Base-by-base conservation (phyloP, 1,140 invertebrate species). In the Batillaria attramentaria region DNA sequence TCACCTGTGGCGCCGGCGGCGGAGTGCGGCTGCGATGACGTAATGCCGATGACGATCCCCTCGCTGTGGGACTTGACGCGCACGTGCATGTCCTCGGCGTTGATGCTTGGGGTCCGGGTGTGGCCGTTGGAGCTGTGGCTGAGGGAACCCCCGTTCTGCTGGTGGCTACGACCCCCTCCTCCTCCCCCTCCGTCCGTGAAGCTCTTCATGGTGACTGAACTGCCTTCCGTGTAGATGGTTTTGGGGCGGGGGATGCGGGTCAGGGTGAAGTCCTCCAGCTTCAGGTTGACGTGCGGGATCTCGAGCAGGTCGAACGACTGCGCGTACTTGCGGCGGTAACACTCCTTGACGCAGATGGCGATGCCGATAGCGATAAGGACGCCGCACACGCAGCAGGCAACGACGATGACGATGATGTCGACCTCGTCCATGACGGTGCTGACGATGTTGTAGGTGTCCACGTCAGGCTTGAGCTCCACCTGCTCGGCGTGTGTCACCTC, bases 231-330 rank as follows among this genome's bases (percentile, higher is more conserved):
- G 74, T 83, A 86, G 20, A 81, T 77, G 37, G 81, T 54, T 18
- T 79, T 37, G 18, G 83, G 79, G 20, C 83, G 81, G 24, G 85
- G 85, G 37, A 86, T 83, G 37, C 80, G 77, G 1, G 83, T 84
- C 46, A 86, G 68, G 3, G 83, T 80, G 62, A 83, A 86, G 57
- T 86, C 85, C 28, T 82, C 81, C 70, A 86, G 68, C 43, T 86
- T 86, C 1, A 84, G 54, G 62, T 83, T 82, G 68, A 83, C 80
- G 65, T 84, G 81, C n/a, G 83, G 82, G n/a, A 78, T 79, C 8
- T 84, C 81, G 42, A 78, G 72, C 24, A 86, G 62, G 41, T 82
- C 50, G 72, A 86, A 86, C 3, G 83, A 79, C 28, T 81, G 78
- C 3, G 77, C 79, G 10, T 80, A 50, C 73, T 86, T 84, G 35